Evolutionary conservation across 1,140 invertebrate species (phyloP), one percentile per base, ranked within the genome.

Genomic region (Metaphire vulgaris): DNA sequence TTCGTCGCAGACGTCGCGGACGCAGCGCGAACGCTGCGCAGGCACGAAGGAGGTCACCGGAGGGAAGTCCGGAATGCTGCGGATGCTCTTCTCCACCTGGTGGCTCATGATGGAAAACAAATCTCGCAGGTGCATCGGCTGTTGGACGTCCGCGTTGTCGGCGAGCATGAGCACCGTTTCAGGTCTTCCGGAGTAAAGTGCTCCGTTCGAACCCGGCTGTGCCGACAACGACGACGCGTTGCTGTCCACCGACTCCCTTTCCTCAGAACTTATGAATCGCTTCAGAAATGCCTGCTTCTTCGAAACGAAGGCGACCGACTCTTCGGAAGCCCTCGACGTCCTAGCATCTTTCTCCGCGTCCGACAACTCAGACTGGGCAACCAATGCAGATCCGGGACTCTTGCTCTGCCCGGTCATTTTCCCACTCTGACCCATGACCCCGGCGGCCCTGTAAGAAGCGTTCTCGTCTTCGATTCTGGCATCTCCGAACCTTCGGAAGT

Each of bases 1-100:
- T 56, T 64, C 72, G 15, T 73, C 72, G 28, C 72, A 73, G 34
- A 73, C 41, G 41, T 73, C 72, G 28, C 72, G 32, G 30, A 73
- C 72, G 33, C 72, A 73, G 31, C 41, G 32, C 16, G 33, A 56
- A 34, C 33, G n/a, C 56, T n/a, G 41, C 32, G 15, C 56, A 34
- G 41, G 12, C 28, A 0, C 32, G 56, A 14, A 16, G 41, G 41
- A 56, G 41, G 6, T 56, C 6, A 56, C 6, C 41, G 6, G 41
- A 56, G 41, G 41, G 41, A 56, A 56, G 41, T 56, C 41, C 6
- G 41, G 41, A 56, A 56, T 56, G 6, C 41, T 21, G 6, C 41
- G 21, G 41, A 56, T 56, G 41, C 41, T 56, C 41, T 56, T 56
- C 21, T 56, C 41, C 41, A 56, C 41, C 41, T 56, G 41, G 21